A percentile compares a stretch with the other conserved stretches of the same genome.
These are phyloP conservation scores for Saccostrea glomerata DNA, from an alignment of 1,140 invertebrate species.

Conservation along the genomic window DNA sequence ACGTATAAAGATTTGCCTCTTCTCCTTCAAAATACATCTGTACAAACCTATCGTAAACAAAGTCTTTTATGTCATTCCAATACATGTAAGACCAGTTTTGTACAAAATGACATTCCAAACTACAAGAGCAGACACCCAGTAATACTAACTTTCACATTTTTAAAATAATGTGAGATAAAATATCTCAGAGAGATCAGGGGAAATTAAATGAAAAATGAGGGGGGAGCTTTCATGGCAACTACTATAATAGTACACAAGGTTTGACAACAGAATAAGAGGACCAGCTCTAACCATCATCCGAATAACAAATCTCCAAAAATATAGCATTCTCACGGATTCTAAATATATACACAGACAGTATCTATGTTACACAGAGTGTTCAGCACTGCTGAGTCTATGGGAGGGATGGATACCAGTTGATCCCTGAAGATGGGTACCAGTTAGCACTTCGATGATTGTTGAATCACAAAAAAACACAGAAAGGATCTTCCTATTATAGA, in stretches of 20 bases:
- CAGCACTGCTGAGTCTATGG: constrained; percentile 22
- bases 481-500: background rate
- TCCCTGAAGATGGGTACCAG: background rate
- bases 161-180: background rate
- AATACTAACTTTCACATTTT: too few relatives aligned
- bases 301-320: constrained; percentile 35
- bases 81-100: too few relatives aligned
- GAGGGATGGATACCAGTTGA: constrained; percentile 30
- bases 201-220: background rate
- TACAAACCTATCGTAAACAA: too few relatives aligned
- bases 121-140: background rate
- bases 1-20: background rate
- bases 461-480: background rate
- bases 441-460: constrained; percentile 3
- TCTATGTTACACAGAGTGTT: background rate
- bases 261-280: constrained; percentile 17
- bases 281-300: constrained; percentile 21
- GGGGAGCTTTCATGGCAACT: background rate
- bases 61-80: too few relatives aligned
- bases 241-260: background rate
- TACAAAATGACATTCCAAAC: too few relatives aligned
- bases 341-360: background rate
- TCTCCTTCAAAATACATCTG: too few relatives aligned
- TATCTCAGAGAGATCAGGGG: background rate
- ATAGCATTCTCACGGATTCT: constrained; percentile 3